Base-by-base conservation (phyloP, 2,888 invertebrate genomes). In the Eristalinus aeneus region DNA sequence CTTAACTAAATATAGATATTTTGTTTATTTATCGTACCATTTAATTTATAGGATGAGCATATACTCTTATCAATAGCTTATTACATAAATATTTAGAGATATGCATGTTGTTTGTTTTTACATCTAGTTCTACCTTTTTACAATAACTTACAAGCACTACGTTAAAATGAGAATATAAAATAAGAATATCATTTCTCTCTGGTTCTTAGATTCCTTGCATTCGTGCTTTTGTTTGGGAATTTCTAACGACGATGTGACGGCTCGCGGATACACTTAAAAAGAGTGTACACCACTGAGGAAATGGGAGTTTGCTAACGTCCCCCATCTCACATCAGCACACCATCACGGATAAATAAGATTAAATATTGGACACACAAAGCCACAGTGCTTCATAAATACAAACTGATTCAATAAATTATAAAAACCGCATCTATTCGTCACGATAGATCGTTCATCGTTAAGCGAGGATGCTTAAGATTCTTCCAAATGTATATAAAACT, bases 51-150 rank as follows among this genome's bases (percentile, higher is more conserved):
- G 76, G 68, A 77, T 73, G 58, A 63, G 36, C 76, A 76, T 67
- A 53, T 65, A 56, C n/a, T 69, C 32, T 72, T 64, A 61, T 64
- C 23, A 60, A 68, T 72, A 77, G 31, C 85, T 85, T 85, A 85
- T 23, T 61, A 73, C 73, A 85, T 81, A 81, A 85, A 77, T 77
- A 84, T 63, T 65, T 80, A 72, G 34, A 75, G 71, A 83, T 74
- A 80, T 85, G 72, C 72, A 76, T 68, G 71, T 31, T 61, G 61
- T 75, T 72, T 80, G 69, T 53, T 61, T 63, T 71, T 73, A 65
- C 8, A 53, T 60, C 61, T 85, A 85, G 67, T 23, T 68, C 76
- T 84, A 85, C 23, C 75, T 76, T 85, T 85, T 69, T 81, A 85
- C 81, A 85, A 85, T 81, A 85, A 73, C 84, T 85, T 80, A 85